Percentiles rank a stretch among this genome's conserved stretches.
Evolutionary conservation across 2,888 invertebrate species (phyloP).

Genomic region (Formica aserva): DNA sequence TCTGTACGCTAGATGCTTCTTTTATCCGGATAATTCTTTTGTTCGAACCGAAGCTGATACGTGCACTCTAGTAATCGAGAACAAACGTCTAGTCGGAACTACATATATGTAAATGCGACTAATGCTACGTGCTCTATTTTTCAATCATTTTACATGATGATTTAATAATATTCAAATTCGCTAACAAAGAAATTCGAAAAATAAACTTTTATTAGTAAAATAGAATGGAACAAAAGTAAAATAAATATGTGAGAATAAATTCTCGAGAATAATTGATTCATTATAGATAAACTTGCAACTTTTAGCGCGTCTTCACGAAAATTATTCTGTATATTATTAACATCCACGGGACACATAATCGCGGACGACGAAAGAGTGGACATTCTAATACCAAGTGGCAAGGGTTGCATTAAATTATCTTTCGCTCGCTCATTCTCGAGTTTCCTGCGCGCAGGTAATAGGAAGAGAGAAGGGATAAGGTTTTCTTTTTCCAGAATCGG

Average conservation of each 20-base stretch:
- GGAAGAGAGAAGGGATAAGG: neutral
- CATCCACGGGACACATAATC: neutral
- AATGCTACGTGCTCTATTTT: neutral
- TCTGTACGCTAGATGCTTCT: conserved; percentile 9
- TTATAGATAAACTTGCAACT: neutral
- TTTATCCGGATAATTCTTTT: conserved; percentile 42
- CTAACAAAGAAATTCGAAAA: neutral
- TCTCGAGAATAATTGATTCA: neutral
- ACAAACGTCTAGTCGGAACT: neutral
- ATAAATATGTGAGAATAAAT: neutral
- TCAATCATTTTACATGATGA: neutral
- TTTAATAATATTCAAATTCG: conserved; percentile 11
- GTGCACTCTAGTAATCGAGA: conserved; percentile 21
- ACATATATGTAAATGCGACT: neutral
- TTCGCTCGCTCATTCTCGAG: conserved; percentile 11
- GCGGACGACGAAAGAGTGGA: neutral
- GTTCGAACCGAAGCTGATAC: neutral
- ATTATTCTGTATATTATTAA: neutral
- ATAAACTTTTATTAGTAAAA: neutral
- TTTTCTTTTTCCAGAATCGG: neutral
- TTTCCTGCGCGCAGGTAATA: neutral
- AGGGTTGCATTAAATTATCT: conserved; percentile 22
- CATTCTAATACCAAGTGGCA: conserved; percentile 12
- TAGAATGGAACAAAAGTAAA: neutral
- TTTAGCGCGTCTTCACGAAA: neutral